These are phyloP conservation scores for Leptopilina drosophilae DNA, from an alignment of 2,888 invertebrate species.

Conservation along the genomic window DNA sequence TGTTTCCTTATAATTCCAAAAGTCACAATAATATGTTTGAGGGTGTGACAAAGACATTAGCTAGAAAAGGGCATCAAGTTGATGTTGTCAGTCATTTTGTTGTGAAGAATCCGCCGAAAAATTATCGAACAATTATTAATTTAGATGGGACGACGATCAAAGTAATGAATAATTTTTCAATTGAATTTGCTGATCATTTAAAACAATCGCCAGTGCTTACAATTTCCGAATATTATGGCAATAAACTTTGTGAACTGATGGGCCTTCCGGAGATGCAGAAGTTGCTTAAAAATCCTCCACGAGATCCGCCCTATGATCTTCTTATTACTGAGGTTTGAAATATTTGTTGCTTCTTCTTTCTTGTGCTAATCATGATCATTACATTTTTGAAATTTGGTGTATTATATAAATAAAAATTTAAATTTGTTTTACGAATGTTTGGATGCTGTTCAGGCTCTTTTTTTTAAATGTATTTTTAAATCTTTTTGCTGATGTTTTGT, in stretches of 20 bases:
- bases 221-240: constrained; percentile 52
- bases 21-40: constrained; percentile 78
- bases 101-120: not conserved
- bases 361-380: too few species aligned
- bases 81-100: constrained; percentile 63
- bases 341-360: too few species aligned
- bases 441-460: too few species aligned
- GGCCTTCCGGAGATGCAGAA: constrained; percentile 57
- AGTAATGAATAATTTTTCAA: not conserved
- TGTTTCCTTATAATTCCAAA: constrained; percentile 76
- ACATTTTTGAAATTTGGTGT: too few species aligned
- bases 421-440: too few species aligned
- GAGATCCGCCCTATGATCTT: constrained; percentile 61
- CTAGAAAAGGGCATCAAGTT: constrained; percentile 71
- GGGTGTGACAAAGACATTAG: constrained; percentile 75
- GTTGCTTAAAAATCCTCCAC: constrained; percentile 62
- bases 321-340: constrained; percentile 63
- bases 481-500: too few species aligned
- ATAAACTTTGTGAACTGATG: constrained; percentile 58
- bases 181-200: not conserved
- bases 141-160: not conserved
- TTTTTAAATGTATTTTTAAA: too few species aligned
- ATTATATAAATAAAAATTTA: too few species aligned
- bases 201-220: not conserved
- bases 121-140: not conserved